Evolutionary conservation across 2,888 invertebrate genomes (phyloP).

Genomic region (Cotesia congregata): DNA sequence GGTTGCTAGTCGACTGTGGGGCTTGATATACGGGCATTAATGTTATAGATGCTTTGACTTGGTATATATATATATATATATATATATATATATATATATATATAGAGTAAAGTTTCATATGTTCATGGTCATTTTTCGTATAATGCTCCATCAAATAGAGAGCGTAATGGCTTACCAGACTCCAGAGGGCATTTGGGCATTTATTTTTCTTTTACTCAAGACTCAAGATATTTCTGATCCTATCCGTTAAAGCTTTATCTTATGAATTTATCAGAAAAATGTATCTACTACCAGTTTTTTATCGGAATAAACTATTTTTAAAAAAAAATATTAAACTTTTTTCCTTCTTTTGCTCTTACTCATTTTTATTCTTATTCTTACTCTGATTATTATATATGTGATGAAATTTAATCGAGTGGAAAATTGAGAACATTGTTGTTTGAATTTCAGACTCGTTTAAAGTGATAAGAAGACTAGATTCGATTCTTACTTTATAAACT

Average conservation of each 20-base stretch:
- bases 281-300: not conserved
- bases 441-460: slow-evolving; percentile 27
- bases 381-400: slow-evolving; percentile 15
- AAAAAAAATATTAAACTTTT: not conserved
- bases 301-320: not conserved
- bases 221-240: not conserved
- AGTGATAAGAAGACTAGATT: slow-evolving; percentile 10
- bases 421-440: slow-evolving; percentile 25
- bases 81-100: too few relatives aligned
- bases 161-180: not conserved
- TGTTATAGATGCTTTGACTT: not conserved
- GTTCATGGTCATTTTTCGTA: not conserved
- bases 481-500: slow-evolving; percentile 12
- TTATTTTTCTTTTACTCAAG: not conserved
- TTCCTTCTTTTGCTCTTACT: not conserved
- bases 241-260: not conserved
- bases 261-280: not conserved
- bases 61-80: not conserved
- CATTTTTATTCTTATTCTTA: not conserved
- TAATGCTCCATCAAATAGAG: not conserved
- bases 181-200: not conserved
- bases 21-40: not conserved
- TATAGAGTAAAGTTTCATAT: not conserved
- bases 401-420: slow-evolving; percentile 5
- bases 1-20: too few relatives aligned